Evolutionary conservation across 2,888 invertebrate genomes (phyloP).

Genomic region (Heliconius ismenius): DNA sequence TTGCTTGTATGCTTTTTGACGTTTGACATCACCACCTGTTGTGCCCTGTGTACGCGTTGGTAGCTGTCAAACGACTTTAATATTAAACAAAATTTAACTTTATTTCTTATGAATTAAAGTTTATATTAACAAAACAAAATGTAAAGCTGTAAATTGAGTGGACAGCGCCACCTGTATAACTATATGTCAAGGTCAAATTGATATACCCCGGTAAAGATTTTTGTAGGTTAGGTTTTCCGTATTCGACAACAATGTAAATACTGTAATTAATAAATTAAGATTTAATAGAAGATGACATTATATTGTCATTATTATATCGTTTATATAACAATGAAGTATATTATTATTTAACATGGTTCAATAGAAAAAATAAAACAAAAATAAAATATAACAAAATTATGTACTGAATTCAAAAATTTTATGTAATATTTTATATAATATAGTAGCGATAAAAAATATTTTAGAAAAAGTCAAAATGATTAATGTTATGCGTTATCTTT

Average conservation of each 20-base stretch:
- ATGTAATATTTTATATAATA: not conserved
- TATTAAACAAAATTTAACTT: constrained; percentile 21
- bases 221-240: constrained; percentile 35
- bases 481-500: no score
- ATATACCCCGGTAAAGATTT: constrained; percentile 36
- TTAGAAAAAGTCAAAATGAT: no score
- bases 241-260: constrained; percentile 6
- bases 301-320: not conserved
- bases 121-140: constrained; percentile 15
- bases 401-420: not conserved
- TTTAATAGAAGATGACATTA: constrained; percentile 1
- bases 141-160: constrained; percentile 29
- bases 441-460: no score
- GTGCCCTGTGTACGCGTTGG: constrained; percentile 44
- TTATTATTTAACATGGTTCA: not conserved
- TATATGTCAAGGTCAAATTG: constrained; percentile 44
- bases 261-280: not conserved
- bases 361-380: no score
- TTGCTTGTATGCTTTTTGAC: constrained; percentile 41
- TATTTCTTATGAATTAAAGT: not conserved
- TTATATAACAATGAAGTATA: not conserved
- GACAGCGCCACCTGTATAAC: constrained; percentile 45
- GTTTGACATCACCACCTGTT: constrained; percentile 45
- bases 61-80: constrained; percentile 42
- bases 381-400: no score